Conservation (phyloP, 30 jellyfish, hydroid and myxozoan species). For the Catostylus mosaicus region DNA sequence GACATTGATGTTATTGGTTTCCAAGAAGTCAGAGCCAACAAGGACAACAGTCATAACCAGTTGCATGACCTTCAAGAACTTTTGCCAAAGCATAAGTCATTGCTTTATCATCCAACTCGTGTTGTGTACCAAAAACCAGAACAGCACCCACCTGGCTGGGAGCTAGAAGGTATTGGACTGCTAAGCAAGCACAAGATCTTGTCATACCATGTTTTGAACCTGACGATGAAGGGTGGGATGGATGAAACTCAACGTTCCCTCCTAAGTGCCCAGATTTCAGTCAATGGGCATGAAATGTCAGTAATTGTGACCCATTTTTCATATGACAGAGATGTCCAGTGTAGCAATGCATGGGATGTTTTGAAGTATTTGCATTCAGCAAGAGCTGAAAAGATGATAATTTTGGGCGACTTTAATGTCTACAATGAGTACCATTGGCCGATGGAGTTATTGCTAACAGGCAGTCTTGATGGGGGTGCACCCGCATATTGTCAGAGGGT, state of each 20-base stretch:
- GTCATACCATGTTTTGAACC: conserved; percentile 51
- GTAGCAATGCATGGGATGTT: conserved; percentile 76
- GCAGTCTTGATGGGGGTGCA: conserved; percentile 42
- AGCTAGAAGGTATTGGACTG: conserved; percentile 82
- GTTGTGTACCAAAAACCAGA: conserved; percentile 10
- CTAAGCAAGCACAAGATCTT: conserved; percentile 66
- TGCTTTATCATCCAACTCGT: conserved; percentile 62
- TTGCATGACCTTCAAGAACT: conserved; percentile 79
- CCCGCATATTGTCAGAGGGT: conserved; percentile 42
- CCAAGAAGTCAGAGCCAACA: conserved; percentile 87
- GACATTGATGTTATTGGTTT: conserved; percentile 78
- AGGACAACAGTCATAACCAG: conserved; percentile 58
- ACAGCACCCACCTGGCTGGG: conserved; percentile 89
- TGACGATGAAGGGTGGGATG: conserved; percentile 33
- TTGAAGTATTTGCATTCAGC: conserved; percentile 64
- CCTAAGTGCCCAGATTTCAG: conserved; percentile 63
- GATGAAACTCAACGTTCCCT: conserved; percentile 71
- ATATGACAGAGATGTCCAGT: conserved; percentile 71
- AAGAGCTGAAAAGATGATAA: conserved; percentile 67
- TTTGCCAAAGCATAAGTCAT: conserved; percentile 65
- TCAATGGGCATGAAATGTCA: conserved; percentile 66
- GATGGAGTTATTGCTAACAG: conserved; percentile 50
- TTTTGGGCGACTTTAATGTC: conserved; percentile 80
- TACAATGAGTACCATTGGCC: conserved; percentile 79
- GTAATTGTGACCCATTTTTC: conserved; percentile 69